Evolutionary conservation across 35 echinoderm and acorn worm species (phyloP).

Genomic region (Strongylocentrotus purpuratus): DNA sequence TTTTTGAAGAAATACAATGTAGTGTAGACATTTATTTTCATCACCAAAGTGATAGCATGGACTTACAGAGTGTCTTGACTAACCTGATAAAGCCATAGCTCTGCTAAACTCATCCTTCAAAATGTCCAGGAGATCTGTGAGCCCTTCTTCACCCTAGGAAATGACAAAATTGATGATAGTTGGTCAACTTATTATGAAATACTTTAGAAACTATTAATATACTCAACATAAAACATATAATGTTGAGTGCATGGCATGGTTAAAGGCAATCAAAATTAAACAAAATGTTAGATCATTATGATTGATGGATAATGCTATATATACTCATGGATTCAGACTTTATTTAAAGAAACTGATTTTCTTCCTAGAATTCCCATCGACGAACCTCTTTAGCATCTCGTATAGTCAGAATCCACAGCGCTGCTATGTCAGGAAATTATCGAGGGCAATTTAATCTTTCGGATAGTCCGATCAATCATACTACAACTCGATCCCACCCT

Average conservation of each 20-base stretch:
- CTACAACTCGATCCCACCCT: no score
- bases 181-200: not conserved
- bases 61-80: not conserved
- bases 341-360: no score
- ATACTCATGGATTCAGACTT: no score
- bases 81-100: constrained; percentile 35
- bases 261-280: not conserved
- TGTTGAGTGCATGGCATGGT: not conserved
- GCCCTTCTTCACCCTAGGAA: constrained; percentile 46
- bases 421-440: no score
- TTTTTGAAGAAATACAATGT: not conserved
- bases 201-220: not conserved
- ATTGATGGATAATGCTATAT: not conserved
- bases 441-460: no score
- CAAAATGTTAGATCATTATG: not conserved
- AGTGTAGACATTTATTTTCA: not conserved
- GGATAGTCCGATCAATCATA: no score
- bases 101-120: constrained; percentile 46
- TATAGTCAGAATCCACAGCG: no score
- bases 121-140: constrained; percentile 37
- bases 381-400: no score
- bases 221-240: not conserved
- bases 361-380: no score
- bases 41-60: not conserved
- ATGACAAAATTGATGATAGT: not conserved